Evolutionary conservation across 2,113 vertebrate species (phyloP).

Genomic region (Psilopogon haemacephalus): DNA sequence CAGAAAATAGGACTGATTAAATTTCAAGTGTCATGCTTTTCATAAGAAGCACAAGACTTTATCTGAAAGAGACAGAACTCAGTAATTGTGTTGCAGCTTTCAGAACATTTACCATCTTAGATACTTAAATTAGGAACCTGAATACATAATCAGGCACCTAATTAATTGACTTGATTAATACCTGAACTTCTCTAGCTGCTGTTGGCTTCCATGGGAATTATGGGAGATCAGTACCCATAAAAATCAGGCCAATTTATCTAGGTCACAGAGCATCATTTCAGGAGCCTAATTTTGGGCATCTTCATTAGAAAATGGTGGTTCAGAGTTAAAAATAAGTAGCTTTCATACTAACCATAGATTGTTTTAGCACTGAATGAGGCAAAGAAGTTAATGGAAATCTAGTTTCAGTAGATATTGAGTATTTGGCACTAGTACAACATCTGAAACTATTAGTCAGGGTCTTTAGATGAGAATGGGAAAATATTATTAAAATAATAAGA

Average conservation of each 20-base stretch:
- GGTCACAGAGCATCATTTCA: constrained; percentile 5
- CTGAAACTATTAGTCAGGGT: background rate
- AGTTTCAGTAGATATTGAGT: background rate
- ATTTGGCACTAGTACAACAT: background rate
- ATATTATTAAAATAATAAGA: background rate
- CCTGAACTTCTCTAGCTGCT: background rate
- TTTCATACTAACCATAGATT: background rate
- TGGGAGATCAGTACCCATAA: background rate
- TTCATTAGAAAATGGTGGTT: background rate
- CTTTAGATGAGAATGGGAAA: background rate
- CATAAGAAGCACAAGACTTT: background rate
- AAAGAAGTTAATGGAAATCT: background rate
- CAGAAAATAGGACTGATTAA: background rate
- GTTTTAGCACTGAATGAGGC: background rate
- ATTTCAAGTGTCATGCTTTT: background rate
- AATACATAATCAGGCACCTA: constrained; percentile 22
- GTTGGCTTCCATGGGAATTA: constrained; percentile 29
- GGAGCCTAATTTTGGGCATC: background rate
- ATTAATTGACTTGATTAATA: constrained; percentile 62
- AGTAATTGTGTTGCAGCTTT: constrained; percentile 4
- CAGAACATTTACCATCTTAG: background rate
- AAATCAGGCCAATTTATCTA: constrained; percentile 55
- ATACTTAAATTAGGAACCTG: constrained; percentile 20
- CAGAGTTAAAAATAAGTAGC: background rate
- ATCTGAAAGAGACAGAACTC: background rate